Conservation (phyloP, 2,797 vertebrate species). For the Mycteria americana region DNA sequence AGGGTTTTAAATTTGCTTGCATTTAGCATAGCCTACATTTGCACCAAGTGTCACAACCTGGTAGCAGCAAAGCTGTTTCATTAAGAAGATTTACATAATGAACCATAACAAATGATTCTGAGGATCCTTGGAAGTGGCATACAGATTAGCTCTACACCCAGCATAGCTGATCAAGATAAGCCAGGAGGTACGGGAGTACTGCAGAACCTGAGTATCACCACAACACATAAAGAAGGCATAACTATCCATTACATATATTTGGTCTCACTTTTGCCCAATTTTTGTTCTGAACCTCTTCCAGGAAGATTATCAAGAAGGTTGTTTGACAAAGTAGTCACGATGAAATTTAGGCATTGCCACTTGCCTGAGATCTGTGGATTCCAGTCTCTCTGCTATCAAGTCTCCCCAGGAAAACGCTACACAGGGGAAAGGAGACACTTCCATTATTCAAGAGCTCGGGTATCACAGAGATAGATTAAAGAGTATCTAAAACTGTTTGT, state of each 20-base stretch:
- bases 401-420: not conserved
- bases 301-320: not conserved
- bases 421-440: not conserved
- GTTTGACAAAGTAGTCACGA: not conserved
- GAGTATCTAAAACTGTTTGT: conserved; percentile 6
- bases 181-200: not conserved
- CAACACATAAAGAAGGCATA: not conserved
- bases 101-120: not conserved
- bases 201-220: not conserved
- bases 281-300: not conserved
- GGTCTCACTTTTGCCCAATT: not conserved
- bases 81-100: not conserved
- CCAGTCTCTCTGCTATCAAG: not conserved
- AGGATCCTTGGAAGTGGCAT: not conserved
- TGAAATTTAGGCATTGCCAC: not conserved
- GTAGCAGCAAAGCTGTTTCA: not conserved
- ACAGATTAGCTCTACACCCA: not conserved
- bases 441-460: not conserved
- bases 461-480: not conserved
- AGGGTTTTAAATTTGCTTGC: not conserved
- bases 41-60: not conserved
- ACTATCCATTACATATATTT: not conserved
- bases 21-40: not conserved
- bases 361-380: not conserved
- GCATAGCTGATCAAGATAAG: not conserved